Evolutionary conservation across 2,113 vertebrate species (phyloP), one percentile per base, ranked within the genome.

Genomic region (Asarcornis scutulata): DNA sequence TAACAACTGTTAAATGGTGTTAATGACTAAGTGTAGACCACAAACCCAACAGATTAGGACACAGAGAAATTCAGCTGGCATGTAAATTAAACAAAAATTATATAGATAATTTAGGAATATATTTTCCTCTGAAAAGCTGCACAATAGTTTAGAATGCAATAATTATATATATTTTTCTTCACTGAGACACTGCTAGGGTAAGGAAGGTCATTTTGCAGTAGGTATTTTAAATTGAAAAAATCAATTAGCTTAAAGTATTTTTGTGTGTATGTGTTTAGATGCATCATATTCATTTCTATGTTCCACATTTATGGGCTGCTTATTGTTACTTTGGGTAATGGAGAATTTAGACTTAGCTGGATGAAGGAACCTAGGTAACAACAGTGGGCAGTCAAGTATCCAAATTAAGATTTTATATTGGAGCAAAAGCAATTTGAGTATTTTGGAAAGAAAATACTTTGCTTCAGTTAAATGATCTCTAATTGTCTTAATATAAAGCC

Each of bases 1-100:
- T 96, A 92, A 85, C 92, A 95, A 93, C 88, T 94, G 81, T 95
- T 96, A 91, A 96, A 84, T 91, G 88, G 36, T 92, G 74, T 79
- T 95, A 94, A 92, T 92, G 71, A 60, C 68, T 38, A 89, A 44
- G 12, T 56, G 76, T 93, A 87, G 86, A 94, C 50, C 42, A 93
- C 23, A 89, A 71, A 4, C 55, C 60, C 85, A 85, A 44, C 46
- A 87, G 77, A 95, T 93, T 66, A 94, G 66, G 40, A 68, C 2
- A 4, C 17, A 82, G 42, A 88, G 64, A 56, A 94, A 95, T 91
- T 77, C 75, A 50, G 22, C 14, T 87, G 83, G 71, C 34, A 38
- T 63, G 44, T 77, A 68, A 91, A 95, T 92, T 46, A 76, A 83
- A 40, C 29, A 79, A 83, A 86, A 95, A 83, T 17, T 11, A 94